Conservation (phyloP, 2,113 vertebrate species). For the Chaetops frenatus region DNA sequence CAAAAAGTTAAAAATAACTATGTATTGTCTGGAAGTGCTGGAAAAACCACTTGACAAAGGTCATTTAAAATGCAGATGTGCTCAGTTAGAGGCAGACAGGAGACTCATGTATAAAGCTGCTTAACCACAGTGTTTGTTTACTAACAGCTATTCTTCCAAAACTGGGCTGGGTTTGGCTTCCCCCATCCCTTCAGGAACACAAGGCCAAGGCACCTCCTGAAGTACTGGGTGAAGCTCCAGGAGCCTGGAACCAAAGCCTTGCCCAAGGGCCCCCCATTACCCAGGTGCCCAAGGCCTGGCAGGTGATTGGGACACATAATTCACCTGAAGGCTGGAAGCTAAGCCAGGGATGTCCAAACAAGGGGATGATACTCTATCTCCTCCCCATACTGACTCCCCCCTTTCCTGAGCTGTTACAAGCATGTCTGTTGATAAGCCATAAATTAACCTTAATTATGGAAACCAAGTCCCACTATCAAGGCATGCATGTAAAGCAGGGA, state of each 20-base stretch:
- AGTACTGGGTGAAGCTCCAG: not conserved
- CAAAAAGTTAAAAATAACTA: not conserved
- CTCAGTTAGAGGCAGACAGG: not conserved
- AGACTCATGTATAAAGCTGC: not conserved
- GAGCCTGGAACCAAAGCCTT: not conserved
- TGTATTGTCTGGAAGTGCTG: not conserved
- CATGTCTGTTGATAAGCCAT: not conserved
- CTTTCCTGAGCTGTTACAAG: not conserved
- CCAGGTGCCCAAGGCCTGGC: not conserved
- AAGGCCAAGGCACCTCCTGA: not conserved
- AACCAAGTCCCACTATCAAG: not conserved
- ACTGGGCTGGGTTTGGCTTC: not conserved
- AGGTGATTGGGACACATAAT: accelerated
- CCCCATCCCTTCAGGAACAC: not conserved
- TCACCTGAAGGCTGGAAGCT: not conserved
- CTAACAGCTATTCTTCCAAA: not conserved
- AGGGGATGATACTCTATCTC: not conserved
- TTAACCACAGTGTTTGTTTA: not conserved
- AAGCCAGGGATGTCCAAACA: not conserved
- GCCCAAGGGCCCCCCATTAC: accelerated
- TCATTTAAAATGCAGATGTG: not conserved
- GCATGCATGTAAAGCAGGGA: not conserved
- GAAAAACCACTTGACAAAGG: not conserved
- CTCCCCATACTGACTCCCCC: not conserved
- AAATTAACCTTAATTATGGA: not conserved